Base-by-base conservation (phyloP, 2,888 invertebrate species). In the Gasteruption jaculator region DNA sequence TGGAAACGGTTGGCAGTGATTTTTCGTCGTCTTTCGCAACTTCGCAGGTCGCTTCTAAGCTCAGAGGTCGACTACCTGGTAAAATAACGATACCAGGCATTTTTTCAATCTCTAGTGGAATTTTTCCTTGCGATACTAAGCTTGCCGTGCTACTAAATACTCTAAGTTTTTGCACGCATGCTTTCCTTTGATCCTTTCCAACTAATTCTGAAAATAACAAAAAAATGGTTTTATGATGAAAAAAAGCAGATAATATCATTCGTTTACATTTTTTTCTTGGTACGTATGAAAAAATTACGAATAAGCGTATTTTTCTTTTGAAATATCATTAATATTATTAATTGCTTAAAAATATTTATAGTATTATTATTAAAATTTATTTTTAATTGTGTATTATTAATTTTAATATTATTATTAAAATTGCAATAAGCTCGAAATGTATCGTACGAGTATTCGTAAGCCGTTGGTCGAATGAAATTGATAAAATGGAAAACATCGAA, bases 131-230 rank as follows among this genome's bases (percentile, higher is more conserved):
- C 1, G 54, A 50, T 22, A 62, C 65, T 22, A 57, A 40, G 53
- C 54, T 60, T 4, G 68, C 62, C 29, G 58, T 53, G 37, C 56
- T 53, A 18, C 67, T 61, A 25, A 69, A 56, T 22, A 54, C 41
- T 41, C 53, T 54, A 20, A 66, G 45, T 41, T 59, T 63, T 32
- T 67, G 58, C 19, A 69, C 56, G 40, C 71, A 68, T 3, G 59
- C 49, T 22, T 62, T 53, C 71, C 71, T 71, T 36, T 71, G 70
- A 3, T 53, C 54, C 48, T 58, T 53, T 4, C 61, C 61, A 38
- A 62, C 55, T 33, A 64, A 50, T 51, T 61, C 64, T 65, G 39
- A 7, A 49, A 45, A 19, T n/a, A n/a, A n/a, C n/a, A n/a, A n/a
- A n/a, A n/a, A n/a, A n/a, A n/a, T n/a, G n/a, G n/a, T n/a, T n/a